phyloP scores from a whole-genome alignment of 2,888 invertebrate species.

The Chydorus sphaericus region DNA sequence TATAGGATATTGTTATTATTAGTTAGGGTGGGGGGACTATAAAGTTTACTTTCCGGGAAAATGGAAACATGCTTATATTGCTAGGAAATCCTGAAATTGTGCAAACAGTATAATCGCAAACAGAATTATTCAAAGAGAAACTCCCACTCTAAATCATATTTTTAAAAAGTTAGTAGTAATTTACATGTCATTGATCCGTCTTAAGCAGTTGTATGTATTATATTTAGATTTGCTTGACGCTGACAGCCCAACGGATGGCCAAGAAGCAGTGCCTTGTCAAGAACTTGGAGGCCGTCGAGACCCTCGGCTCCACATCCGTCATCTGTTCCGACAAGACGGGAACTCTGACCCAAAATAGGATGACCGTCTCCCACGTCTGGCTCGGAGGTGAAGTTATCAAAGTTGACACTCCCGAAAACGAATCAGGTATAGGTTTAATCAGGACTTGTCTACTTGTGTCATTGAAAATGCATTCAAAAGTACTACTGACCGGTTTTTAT shows the following conservation, averaged over 20 bases:
- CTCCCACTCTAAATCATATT: not conserved
- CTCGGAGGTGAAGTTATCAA: constrained; percentile 97
- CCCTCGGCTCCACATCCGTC: constrained; percentile 93
- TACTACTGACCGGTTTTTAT: too few species aligned
- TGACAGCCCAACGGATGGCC: constrained; percentile 99
- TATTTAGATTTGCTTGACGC: constrained; percentile 82
- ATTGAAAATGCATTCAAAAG: too few species aligned
- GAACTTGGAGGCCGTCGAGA: constrained; percentile 98
- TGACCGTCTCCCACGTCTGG: constrained; percentile 99
- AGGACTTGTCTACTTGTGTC: too few species aligned
- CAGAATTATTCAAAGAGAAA: not conserved
- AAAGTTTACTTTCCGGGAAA: too few species aligned
- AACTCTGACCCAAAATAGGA: constrained; percentile 93
- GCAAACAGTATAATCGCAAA: too few species aligned
- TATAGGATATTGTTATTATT: too few species aligned
- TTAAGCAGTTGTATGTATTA: constrained; percentile 42
- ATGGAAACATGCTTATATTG: too few species aligned
- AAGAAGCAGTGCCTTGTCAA: constrained; percentile 97
- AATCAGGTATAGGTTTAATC: too few species aligned
- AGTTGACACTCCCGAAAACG: constrained; percentile 94
- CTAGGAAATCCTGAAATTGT: too few species aligned
- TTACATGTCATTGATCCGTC: constrained; percentile 26
- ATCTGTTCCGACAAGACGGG: constrained; percentile 99
- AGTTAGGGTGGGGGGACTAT: too few species aligned
- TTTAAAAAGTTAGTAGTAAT: not conserved